Conservation (phyloP, 2,888 invertebrate species). For the Diabrotica balteata region DNA sequence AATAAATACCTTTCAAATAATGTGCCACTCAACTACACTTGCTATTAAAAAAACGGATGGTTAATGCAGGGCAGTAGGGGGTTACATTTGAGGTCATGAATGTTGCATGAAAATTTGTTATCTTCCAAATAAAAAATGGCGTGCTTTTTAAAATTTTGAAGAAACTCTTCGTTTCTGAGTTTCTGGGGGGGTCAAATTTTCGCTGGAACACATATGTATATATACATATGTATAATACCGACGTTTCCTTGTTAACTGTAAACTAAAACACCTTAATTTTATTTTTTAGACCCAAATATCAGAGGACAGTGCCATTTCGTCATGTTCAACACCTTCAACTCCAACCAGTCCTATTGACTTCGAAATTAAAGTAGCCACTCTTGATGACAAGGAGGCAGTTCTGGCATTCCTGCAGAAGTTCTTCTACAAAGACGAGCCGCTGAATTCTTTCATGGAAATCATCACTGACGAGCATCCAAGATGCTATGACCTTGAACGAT, state of each 20-base stretch:
- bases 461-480: constrained; percentile 68
- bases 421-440: constrained; percentile 77
- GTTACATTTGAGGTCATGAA: too few species aligned
- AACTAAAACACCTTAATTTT: not conserved
- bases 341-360: constrained; percentile 54
- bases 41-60: too few species aligned
- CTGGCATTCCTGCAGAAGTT: constrained; percentile 64
- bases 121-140: too few species aligned
- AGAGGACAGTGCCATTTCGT: constrained; percentile 48
- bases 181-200: too few species aligned
- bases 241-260: not conserved
- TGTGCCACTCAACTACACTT: too few species aligned
- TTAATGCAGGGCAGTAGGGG: too few species aligned
- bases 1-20: too few species aligned
- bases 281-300: constrained; percentile 40
- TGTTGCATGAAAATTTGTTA: too few species aligned
- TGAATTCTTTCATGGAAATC: constrained; percentile 69
- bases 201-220: too few species aligned
- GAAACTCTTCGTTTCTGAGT: too few species aligned
- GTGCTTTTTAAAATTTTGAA: too few species aligned
- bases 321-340: constrained; percentile 53
- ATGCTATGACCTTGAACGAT: constrained; percentile 71
- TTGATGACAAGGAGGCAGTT: constrained; percentile 57
- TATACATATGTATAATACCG: too few species aligned
- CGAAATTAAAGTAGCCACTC: constrained; percentile 59